phyloP scores from a whole-genome alignment of 2,888 invertebrate species.

The Ophion obscuratus region DNA sequence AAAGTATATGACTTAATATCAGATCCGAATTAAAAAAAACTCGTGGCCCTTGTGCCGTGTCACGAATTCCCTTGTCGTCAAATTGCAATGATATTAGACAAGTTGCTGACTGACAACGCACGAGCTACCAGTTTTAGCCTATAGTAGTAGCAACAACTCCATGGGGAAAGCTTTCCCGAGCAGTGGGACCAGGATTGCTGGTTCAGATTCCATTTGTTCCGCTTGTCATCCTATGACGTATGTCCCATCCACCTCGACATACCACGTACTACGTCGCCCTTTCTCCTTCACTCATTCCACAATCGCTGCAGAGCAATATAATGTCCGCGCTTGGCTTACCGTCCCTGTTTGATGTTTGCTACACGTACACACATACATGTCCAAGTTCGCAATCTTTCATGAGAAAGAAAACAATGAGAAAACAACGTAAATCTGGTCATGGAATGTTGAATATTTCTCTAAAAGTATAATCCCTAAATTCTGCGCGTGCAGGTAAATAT shows the following conservation, averaged over 20 bases:
- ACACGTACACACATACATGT: constrained; percentile 36
- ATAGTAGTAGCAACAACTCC: constrained; percentile 64
- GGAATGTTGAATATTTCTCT: not conserved
- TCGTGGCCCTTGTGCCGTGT: not conserved
- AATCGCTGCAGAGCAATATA: constrained; percentile 56
- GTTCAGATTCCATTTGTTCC: constrained; percentile 84
- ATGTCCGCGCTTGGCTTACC: constrained; percentile 50
- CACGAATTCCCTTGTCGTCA: constrained; percentile 26
- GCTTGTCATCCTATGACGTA: constrained; percentile 83
- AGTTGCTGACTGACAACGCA: constrained; percentile 74
- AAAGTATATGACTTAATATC: constrained; percentile 8
- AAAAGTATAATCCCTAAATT: not conserved
- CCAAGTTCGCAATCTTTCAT: constrained; percentile 47
- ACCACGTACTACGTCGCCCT: constrained; percentile 64
- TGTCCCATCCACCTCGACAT: constrained; percentile 79
- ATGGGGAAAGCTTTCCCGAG: constrained; percentile 50
- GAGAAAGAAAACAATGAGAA: not conserved
- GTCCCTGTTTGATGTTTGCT: constrained; percentile 48
- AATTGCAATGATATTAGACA: constrained; percentile 78
- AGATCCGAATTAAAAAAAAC: not conserved
- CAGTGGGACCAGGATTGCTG: constrained; percentile 78
- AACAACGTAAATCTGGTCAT: constrained; percentile 12
- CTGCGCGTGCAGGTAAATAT: not conserved
- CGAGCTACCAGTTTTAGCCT: constrained; percentile 58
- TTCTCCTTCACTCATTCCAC: constrained; percentile 62